Percentiles rank a stretch among this genome's conserved stretches.
phyloP scores from a whole-genome alignment of 2,888 invertebrate genomes.

The Torymus tubicola region DNA sequence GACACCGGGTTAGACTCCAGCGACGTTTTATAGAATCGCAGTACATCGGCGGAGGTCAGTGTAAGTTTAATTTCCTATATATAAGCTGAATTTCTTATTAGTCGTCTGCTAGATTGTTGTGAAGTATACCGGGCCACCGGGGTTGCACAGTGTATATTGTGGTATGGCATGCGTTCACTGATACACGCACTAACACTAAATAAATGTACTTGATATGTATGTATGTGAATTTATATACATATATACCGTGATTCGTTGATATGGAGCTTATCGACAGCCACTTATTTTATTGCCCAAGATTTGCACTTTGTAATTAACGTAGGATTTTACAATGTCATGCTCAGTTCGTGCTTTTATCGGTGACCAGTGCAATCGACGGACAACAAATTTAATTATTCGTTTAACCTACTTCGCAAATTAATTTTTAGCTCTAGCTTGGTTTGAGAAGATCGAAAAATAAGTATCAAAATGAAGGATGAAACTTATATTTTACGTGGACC shows the following conservation, averaged over 20 bases:
- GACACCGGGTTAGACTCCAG: too few species aligned
- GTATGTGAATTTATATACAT: background rate
- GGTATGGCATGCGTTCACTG: too few species aligned
- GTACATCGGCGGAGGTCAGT: too few species aligned
- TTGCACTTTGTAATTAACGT: background rate
- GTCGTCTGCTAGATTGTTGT: constrained; percentile 21
- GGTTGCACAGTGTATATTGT: too few species aligned
- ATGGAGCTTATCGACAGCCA: too few species aligned
- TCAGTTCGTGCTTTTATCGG: background rate
- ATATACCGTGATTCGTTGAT: background rate
- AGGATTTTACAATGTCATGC: constrained; percentile 15
- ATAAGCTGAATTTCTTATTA: background rate
- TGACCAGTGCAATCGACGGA: background rate
- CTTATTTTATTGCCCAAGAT: background rate
- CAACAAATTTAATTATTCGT: background rate
- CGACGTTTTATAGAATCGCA: too few species aligned
- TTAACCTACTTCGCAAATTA: constrained; percentile 1
- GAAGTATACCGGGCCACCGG: too few species aligned
- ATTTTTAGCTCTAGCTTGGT: background rate
- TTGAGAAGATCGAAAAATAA: background rate
- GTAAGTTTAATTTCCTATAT: background rate
- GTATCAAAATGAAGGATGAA: constrained; percentile 60
- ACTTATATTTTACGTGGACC: constrained; percentile 66
- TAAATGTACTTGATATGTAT: too few species aligned
- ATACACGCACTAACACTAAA: too few species aligned